Evolutionary conservation across 1,140 invertebrate species (phyloP).

Genomic region (Bradysia coprophila): DNA sequence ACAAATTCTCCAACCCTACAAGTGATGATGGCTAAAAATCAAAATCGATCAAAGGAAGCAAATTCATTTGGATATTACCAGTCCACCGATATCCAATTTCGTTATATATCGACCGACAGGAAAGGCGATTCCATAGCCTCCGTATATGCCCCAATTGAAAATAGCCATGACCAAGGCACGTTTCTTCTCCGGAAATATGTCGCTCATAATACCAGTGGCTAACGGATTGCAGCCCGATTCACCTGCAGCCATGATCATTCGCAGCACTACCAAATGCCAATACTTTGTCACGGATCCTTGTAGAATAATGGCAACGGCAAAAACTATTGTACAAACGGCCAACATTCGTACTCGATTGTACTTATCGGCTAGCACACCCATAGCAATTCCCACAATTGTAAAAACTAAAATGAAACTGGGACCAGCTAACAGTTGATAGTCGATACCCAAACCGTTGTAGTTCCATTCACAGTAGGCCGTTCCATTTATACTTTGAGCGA

Average conservation of each 20-base stretch:
- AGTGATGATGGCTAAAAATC: conserved; percentile 6
- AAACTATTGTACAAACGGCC: conserved; percentile 55
- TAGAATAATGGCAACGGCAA: conserved; percentile 62
- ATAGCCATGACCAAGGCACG: conserved; percentile 78
- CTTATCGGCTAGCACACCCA: conserved; percentile 72
- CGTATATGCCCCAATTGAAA: conserved; percentile 93
- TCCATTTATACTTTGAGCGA: conserved; percentile 41
- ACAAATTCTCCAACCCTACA: conserved; percentile 76
- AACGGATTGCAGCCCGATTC: conserved; percentile 82
- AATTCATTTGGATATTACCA: conserved; percentile 26
- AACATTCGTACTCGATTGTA: conserved; percentile 56
- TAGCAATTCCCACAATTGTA: conserved; percentile 65
- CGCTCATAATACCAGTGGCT: conserved; percentile 65
- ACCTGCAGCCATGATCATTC: conserved; percentile 73
- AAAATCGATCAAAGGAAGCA: not conserved
- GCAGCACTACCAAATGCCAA: conserved; percentile 73
- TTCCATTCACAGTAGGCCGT: conserved; percentile 72
- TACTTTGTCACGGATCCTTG: conserved; percentile 70
- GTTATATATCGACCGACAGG: conserved; percentile 79
- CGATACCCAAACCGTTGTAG: conserved; percentile 77
- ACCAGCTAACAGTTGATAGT: conserved; percentile 82
- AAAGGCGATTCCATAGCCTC: conserved; percentile 83
- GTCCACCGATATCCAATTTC: conserved; percentile 48
- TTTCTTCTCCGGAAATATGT: conserved; percentile 64
- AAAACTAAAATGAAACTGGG: conserved; percentile 83